Evolutionary conservation across 2,888 invertebrate genomes (phyloP).

Genomic region (Leucophora obtusa): DNA sequence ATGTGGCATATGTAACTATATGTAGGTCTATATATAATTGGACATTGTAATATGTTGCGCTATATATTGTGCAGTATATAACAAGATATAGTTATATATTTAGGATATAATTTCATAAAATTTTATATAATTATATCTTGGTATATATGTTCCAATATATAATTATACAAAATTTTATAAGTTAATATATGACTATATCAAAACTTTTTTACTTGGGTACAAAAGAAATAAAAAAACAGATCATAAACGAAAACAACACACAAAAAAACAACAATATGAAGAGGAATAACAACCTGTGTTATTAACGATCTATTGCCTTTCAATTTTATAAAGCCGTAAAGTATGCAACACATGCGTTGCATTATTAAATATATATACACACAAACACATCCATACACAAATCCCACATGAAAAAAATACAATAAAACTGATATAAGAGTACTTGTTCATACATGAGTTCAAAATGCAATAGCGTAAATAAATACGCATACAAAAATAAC

Average conservation of each 20-base stretch:
- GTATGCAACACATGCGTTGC: slow-evolving; percentile 30
- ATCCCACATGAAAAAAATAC: background rate
- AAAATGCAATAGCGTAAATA: background rate
- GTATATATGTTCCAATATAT: too few species aligned
- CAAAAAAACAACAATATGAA: background rate
- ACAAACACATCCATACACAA: too few species aligned
- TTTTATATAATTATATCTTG: too few species aligned
- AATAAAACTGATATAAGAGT: background rate
- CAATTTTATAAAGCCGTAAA: slow-evolving; percentile 16
- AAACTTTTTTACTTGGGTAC: too few species aligned
- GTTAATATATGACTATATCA: too few species aligned
- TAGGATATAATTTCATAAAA: too few species aligned
- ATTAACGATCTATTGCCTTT: slow-evolving; percentile 1
- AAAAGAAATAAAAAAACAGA: background rate
- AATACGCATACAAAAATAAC: background rate
- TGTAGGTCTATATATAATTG: too few species aligned
- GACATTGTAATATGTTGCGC: too few species aligned
- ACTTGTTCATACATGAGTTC: background rate
- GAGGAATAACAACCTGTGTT: background rate
- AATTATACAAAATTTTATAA: too few species aligned
- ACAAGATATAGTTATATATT: too few species aligned
- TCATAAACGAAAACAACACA: background rate
- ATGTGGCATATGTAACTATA: too few species aligned
- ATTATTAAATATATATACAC: slow-evolving; percentile 2
- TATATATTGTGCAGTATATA: too few species aligned